Conservation (phyloP, 2,113 vertebrate species). For the Oreotragus oreotragus region DNA sequence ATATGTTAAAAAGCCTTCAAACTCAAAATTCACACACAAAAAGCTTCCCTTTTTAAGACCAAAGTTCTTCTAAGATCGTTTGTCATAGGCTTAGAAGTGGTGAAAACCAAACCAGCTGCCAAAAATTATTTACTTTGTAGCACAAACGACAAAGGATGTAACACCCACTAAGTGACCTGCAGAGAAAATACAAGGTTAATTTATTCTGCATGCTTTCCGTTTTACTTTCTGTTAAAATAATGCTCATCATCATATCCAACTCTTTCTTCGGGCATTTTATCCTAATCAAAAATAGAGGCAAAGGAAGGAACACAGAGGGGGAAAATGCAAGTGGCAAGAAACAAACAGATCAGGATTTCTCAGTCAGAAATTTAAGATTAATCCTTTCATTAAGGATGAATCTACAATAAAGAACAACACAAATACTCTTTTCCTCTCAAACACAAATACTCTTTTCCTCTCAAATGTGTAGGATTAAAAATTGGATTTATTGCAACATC, state of each 20-base stretch:
- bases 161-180: slow-evolving; percentile 44
- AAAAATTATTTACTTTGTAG: slow-evolving; percentile 44
- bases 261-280: not conserved
- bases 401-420: not conserved
- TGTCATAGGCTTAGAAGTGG: slow-evolving; percentile 54
- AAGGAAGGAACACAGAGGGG: not conserved
- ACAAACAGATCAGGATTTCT: not conserved
- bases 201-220: slow-evolving; percentile 51
- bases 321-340: not conserved
- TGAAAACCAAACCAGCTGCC: slow-evolving; percentile 56
- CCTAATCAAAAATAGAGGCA: slow-evolving; percentile 11
- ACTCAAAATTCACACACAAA: slow-evolving; percentile 18
- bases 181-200: slow-evolving; percentile 32
- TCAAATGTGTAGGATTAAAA: not conserved
- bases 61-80: not conserved
- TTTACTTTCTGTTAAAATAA: slow-evolving; percentile 47
- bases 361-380: not conserved
- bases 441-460: not conserved
- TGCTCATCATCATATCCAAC: slow-evolving; percentile 43
- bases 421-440: not conserved
- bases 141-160: slow-evolving; percentile 48
- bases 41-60: slow-evolving; percentile 30
- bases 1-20: not conserved
- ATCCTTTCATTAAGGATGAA: not conserved
- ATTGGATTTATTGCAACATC: not conserved